Evolutionary conservation across 2,797 vertebrate genomes (phyloP), one percentile per base, ranked within the genome.

Genomic region (Rhabdomys pumilio): DNA sequence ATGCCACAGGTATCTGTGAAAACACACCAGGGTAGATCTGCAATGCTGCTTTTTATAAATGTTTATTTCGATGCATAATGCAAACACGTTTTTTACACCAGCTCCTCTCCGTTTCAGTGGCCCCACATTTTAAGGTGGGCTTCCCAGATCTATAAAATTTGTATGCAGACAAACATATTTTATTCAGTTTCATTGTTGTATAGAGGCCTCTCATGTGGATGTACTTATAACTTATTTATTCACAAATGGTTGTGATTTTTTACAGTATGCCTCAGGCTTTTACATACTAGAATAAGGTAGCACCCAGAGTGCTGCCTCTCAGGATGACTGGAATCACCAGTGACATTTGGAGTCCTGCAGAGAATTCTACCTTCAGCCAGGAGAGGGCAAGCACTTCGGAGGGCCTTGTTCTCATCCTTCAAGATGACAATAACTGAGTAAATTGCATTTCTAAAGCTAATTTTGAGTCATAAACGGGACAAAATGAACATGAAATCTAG

Each of bases 131-230:
- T 19, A 38, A 82, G 50, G 38, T 91, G 17, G 5, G 10, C 69
- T 89, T 95, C 15, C 82, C 77, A 55, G 53, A 10, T 85, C 38
- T 81, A 47, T 69, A 50, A 79, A 75, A 83, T 93, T 89, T 73
- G 38, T 72, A 84, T 63, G 7, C 26, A 29, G 72, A n/a, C 34
- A 19, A 94, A 88, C 41, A 50, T 84, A 96, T 72, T 94, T 94
- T 61, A 63, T 92, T 88, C 53, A 50, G 47, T 59, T 73, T 85
- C 41, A 77, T 65, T 69, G 31, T 31, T 67, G 1, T 20, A 20
- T 12, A 80, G 80, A n/a, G 17, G 38, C 44, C 44, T 12, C 55
- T 91, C 12, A 0, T n/a, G 22, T 63, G 7, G 20, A 61, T 86
- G 89, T 67, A 41, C 41, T 65, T 57, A n/a, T 0, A 79, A 12